These are phyloP conservation scores for Rhinoderma darwinii DNA, from an alignment of 2,113 vertebrate species.

Conservation along the genomic window DNA sequence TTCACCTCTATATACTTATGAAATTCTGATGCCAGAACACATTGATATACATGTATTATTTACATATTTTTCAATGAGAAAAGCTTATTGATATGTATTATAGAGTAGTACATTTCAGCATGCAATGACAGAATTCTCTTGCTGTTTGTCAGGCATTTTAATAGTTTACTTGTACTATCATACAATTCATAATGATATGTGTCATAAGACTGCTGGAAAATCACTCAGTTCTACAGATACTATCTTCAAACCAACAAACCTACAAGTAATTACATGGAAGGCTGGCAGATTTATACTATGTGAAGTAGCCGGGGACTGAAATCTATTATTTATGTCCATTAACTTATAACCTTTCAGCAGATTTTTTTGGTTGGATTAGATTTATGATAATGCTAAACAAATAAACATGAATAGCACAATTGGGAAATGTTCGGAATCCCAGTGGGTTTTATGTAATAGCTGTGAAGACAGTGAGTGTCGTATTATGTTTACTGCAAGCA, in stretches of 20 bases:
- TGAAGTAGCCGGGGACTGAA: background rate
- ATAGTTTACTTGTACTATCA: background rate
- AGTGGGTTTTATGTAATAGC: background rate
- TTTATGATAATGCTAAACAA: conserved; percentile 9
- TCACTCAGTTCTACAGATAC: background rate
- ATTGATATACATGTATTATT: background rate
- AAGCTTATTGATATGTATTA: background rate
- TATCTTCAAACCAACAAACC: background rate
- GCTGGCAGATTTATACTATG: background rate
- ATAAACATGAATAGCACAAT: background rate
- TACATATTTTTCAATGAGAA: background rate
- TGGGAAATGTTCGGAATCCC: background rate
- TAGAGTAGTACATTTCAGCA: background rate
- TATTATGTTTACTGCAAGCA: background rate
- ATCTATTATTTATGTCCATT: background rate
- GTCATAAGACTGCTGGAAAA: background rate
- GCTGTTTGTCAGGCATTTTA: background rate
- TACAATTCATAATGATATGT: background rate
- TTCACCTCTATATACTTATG: background rate
- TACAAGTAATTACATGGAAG: conserved; percentile 12
- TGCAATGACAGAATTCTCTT: background rate
- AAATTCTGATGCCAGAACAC: no score
- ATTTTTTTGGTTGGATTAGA: background rate
- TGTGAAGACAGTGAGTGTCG: background rate
- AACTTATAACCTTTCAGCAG: background rate